A percentile compares a stretch with the other conserved stretches of the same genome.
Evolutionary conservation across 2,113 vertebrate species (phyloP).

Genomic region (Cardinalis cardinalis): DNA sequence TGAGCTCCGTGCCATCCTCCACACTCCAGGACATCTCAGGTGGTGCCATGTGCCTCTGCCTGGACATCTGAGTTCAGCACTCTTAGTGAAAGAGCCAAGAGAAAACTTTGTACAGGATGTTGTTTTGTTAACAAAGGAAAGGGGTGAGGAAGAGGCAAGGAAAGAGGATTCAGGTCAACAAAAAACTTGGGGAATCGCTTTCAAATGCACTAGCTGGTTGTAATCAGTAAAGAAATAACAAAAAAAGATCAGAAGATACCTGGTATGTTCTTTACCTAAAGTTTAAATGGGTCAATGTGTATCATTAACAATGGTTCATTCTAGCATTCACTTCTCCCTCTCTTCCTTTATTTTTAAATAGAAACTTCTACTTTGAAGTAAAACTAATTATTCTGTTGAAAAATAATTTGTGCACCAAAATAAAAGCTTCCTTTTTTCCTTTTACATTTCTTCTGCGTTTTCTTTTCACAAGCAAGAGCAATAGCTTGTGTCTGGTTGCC

Average conservation of each 20-base stretch:
- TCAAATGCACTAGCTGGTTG: not conserved
- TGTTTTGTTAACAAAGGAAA: not conserved
- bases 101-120: not conserved
- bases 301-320: not conserved
- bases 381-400: not conserved
- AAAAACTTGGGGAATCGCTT: not conserved
- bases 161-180: not conserved
- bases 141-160: not conserved
- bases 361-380: not conserved
- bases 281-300: not conserved
- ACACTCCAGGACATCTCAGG: not conserved
- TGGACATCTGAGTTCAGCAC: rapidly evolving
- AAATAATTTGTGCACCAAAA: not conserved
- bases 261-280: not conserved
- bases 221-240: not conserved
- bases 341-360: not conserved
- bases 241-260: not conserved
- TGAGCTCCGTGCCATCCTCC: rapidly evolving
- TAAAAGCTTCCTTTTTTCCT: not conserved
- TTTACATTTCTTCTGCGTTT: not conserved
- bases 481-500: not conserved
- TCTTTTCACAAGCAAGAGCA: not conserved
- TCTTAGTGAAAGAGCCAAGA: not conserved
- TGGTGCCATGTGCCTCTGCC: not conserved
- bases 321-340: not conserved